Conservation (phyloP, 2,113 vertebrate genomes). For the Cathartes aura region DNA sequence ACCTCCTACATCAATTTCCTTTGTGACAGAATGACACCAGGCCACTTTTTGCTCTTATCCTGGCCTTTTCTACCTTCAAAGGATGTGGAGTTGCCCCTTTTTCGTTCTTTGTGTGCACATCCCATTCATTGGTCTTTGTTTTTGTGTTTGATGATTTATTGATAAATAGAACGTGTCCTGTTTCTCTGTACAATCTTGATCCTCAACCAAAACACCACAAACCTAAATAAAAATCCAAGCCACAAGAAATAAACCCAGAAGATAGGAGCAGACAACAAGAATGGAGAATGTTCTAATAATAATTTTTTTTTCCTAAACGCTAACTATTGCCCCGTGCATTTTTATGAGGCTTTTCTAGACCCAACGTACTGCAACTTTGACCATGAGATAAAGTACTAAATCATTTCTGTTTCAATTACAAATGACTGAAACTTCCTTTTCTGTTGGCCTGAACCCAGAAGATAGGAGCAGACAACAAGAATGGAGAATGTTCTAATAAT, state of each 20-base stretch:
- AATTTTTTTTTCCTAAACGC: neutral
- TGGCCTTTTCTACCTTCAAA: slow-evolving; percentile 50
- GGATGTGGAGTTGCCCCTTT: neutral
- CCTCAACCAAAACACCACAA: neutral
- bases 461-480: no score
- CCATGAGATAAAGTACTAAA: neutral
- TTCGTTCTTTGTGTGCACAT: neutral
- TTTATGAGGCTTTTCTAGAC: neutral
- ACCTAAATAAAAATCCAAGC: neutral
- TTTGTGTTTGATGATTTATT: slow-evolving; percentile 63
- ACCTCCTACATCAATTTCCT: neutral
- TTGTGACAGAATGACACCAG: neutral
- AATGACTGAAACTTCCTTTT: neutral
- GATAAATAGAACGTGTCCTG: slow-evolving; percentile 9
- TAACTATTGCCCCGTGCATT: neutral
- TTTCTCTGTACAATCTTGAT: neutral
- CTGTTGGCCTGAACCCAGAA: neutral
- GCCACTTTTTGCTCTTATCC: neutral
- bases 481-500: no score
- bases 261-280: neutral
- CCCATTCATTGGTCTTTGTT: neutral
- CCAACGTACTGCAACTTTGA: neutral
- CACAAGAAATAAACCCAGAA: neutral
- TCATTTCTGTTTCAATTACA: neutral
- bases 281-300: neutral